Percentiles rank a stretch among this genome's conserved stretches.
Evolutionary conservation across 2,888 invertebrate genomes (phyloP).

Genomic region (Sclerodermus sp.): DNA sequence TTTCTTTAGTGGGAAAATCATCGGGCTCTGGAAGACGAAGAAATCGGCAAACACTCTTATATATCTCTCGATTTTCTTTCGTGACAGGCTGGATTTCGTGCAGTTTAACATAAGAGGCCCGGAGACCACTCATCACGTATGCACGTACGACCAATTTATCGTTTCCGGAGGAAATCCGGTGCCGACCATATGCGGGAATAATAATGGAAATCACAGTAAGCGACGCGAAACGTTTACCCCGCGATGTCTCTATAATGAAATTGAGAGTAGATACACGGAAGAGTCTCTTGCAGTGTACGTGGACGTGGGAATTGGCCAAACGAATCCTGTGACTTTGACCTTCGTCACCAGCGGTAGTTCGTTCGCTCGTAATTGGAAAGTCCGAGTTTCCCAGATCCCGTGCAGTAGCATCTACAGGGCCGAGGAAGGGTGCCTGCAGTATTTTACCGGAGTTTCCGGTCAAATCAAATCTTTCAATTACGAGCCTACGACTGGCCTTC

Average conservation of each 20-base stretch:
- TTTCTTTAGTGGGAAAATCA: too few relatives aligned
- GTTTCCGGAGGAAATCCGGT: conserved; percentile 80
- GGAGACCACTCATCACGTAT: conserved; percentile 74
- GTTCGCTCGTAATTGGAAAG: conserved; percentile 78
- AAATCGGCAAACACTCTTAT: too few relatives aligned
- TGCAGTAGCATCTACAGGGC: conserved; percentile 75
- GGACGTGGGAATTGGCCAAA: conserved; percentile 74
- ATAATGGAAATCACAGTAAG: conserved; percentile 81
- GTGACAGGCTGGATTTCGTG: conserved; percentile 68
- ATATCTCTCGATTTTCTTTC: conserved; percentile 11
- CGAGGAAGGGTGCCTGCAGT: conserved; percentile 78
- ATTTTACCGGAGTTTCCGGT: conserved; percentile 78
- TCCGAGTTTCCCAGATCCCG: conserved; percentile 77
- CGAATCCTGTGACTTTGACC: conserved; percentile 79
- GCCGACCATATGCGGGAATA: conserved; percentile 79
- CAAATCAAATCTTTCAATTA: conserved; percentile 84
- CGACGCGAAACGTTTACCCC: neutral
- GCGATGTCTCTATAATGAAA: neutral
- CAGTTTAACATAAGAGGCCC: conserved; percentile 77
- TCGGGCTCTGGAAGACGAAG: too few relatives aligned
- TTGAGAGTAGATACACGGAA: neutral
- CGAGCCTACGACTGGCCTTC: conserved; percentile 72
- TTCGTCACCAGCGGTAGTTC: conserved; percentile 78
- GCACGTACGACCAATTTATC: conserved; percentile 83
- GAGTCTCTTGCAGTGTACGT: conserved; percentile 71